phyloP scores from a whole-genome alignment of 2,797 vertebrate genomes.

The Valencia hispanica region DNA sequence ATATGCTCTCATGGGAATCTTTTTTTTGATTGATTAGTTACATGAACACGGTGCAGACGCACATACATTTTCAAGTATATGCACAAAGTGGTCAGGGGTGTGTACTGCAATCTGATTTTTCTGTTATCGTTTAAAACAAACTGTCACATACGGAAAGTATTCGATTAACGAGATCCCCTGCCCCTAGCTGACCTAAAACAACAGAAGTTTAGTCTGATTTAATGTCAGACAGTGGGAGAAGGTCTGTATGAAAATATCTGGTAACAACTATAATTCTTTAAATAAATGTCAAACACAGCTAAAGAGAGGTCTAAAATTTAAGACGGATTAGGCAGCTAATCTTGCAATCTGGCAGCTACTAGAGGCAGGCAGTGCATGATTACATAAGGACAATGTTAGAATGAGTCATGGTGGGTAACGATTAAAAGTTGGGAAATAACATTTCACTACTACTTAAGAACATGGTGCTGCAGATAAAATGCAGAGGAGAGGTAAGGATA shows the following conservation, averaged over 20 bases:
- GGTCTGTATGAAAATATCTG: background rate
- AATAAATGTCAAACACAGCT: background rate
- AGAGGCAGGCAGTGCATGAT: slow-evolving; percentile 1
- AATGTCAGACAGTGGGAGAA: background rate
- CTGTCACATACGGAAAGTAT: no score
- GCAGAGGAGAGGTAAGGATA: background rate
- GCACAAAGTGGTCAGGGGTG: no score
- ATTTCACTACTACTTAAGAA: background rate
- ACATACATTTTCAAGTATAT: no score
- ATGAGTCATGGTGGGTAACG: background rate
- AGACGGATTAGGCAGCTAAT: background rate
- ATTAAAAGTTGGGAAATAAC: background rate
- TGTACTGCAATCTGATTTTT: no score
- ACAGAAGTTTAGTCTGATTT: background rate
- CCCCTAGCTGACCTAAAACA: background rate
- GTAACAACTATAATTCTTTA: background rate
- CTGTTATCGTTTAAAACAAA: no score
- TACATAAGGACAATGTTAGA: background rate
- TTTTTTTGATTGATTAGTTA: no score
- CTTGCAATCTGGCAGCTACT: background rate
- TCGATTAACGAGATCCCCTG: no score
- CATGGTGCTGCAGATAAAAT: slow-evolving; percentile 8
- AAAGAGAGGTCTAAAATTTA: background rate
- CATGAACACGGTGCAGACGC: no score
- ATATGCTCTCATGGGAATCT: no score